These are phyloP conservation scores for Chymomyza caudatula DNA, from an alignment of 2,888 invertebrate genomes.

Conservation along the genomic window DNA sequence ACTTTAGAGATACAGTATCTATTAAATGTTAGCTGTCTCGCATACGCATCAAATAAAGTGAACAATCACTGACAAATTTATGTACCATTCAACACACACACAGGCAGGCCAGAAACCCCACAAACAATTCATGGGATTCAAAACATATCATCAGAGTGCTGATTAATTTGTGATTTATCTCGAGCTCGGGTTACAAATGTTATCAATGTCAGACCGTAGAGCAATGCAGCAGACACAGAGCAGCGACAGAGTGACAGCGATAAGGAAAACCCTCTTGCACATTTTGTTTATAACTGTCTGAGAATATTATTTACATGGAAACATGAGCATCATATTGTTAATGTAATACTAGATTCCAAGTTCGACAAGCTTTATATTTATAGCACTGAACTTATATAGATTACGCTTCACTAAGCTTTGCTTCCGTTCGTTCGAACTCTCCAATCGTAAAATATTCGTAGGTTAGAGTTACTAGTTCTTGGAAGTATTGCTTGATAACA, in stretches of 20 bases:
- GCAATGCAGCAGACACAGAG: not conserved
- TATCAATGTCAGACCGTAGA: conserved; percentile 53
- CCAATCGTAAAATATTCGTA: not conserved
- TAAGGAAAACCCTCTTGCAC: conserved; percentile 48
- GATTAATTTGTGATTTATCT: conserved; percentile 69
- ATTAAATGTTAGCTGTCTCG: not conserved
- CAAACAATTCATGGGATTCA: conserved; percentile 25
- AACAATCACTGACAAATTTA: conserved; percentile 17
- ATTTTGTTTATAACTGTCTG: not conserved
- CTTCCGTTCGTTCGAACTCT: not conserved
- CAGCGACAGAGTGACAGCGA: conserved; percentile 20
- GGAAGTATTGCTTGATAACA: not conserved
- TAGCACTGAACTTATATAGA: not conserved
- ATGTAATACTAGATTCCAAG: not conserved
- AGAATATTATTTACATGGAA: not conserved
- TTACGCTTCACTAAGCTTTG: not conserved
- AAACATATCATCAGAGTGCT: conserved; percentile 27
- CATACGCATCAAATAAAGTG: not conserved
- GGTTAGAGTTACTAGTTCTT: not conserved
- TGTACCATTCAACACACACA: conserved; percentile 10
- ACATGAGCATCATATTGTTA: not conserved
- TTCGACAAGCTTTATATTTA: not conserved
- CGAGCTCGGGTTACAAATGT: conserved; percentile 61
- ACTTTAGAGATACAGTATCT: not conserved
- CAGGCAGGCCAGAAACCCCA: not conserved